phyloP scores from a whole-genome alignment of 2,797 vertebrate species.

The Parauchenoglanis ngamensis region DNA sequence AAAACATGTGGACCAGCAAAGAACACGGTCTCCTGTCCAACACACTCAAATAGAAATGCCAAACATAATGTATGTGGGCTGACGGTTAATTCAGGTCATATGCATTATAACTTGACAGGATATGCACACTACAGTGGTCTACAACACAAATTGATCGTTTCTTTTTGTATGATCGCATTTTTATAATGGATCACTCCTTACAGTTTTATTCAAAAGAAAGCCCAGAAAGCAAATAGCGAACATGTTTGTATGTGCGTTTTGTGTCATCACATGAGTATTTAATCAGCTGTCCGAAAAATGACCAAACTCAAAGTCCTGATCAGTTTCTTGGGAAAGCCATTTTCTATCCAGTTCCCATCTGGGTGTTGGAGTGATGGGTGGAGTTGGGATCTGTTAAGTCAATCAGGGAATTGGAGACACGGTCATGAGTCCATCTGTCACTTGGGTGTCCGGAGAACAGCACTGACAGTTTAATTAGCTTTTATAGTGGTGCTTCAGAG shows the following conservation, averaged over 20 bases:
- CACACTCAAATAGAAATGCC: neutral
- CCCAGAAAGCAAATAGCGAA: neutral
- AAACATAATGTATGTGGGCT: conserved; percentile 5
- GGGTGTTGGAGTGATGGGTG: conserved; percentile 37
- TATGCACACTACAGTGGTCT: neutral
- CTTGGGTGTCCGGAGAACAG: conserved; percentile 41
- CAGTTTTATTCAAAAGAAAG: neutral
- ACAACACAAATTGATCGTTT: neutral
- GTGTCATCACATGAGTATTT: conserved; percentile 14
- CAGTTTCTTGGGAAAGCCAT: conserved; percentile 17
- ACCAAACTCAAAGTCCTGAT: conserved; percentile 28
- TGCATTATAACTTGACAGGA: neutral
- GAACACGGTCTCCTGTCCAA: neutral
- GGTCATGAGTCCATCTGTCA: conserved; percentile 56
- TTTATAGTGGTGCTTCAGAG: conserved; percentile 46
- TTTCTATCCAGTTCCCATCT: conserved; percentile 49
- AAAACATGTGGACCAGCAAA: conserved; percentile 22
- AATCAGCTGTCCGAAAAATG: conserved; percentile 30
- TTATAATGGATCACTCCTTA: neutral
- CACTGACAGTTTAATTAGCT: conserved; percentile 60
- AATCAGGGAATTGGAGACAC: conserved; percentile 46
- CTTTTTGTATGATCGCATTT: neutral
- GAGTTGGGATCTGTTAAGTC: conserved; percentile 48
- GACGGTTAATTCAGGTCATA: neutral
- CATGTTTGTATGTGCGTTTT: conserved; percentile 7